Base-by-base conservation (phyloP, 2,888 invertebrate genomes). In the Halocaridina rubra region DNA sequence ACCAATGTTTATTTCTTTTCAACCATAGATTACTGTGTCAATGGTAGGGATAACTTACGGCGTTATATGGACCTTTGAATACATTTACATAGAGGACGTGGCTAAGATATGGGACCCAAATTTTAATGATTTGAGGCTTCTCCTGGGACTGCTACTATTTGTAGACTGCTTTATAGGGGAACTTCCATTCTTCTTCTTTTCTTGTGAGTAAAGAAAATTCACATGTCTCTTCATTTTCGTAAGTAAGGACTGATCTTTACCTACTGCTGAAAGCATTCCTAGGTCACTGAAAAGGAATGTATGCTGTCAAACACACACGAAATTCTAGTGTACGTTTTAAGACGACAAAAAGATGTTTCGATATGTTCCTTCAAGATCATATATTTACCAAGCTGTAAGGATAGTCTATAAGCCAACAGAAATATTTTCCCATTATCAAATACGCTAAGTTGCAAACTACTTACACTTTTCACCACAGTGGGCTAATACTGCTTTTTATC, bases 81-180 rank as follows among this genome's bases (percentile, higher is more conserved):
- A n/a, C 19, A 53, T 13, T 3, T 53, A 53, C 53, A 1, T 53
- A 13, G 10, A 53, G 4, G 53, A 53, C 16, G 53, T 53, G 19
- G 53, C 53, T 19, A 53, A 13, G 19, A 0, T 1, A 3, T 53
- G 53, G 53, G 53, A 53, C 19, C 53, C 53, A 5, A 3, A 16
- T 2, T 53, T 53, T 53, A 19, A 53, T 53, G 53, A 53, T 10
- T n/a, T 16, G n/a, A 53, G 19, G 19, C 53, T 53, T 7, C 53
- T 53, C 10, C 53, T n/a, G 3, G 53, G 53, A 10, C 19, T 53
- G 10, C 19, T 19, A n/a, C 53, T 53, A 16, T 94, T 94, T 8
- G 93, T 95, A 84, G 96, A 97, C 90, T 95, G 95, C 80, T 94
- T 97, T 90, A 93, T 94, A 30, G 97, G 97, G 0, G 97, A 97